These are phyloP conservation scores for Macrotrachela quadricornifera DNA, from an alignment of 1,140 invertebrate species.

Conservation along the genomic window DNA sequence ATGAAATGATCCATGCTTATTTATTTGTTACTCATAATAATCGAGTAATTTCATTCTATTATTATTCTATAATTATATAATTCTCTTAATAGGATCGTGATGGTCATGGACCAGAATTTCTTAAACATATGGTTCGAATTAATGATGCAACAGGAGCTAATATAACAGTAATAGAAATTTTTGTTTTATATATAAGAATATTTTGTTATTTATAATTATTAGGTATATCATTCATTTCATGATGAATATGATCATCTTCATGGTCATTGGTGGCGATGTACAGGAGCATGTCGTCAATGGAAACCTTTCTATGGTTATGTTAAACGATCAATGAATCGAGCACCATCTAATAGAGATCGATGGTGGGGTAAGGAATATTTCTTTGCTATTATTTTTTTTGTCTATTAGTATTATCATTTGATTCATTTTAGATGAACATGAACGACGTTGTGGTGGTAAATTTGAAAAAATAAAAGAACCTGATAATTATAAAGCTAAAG, in stretches of 20 bases:
- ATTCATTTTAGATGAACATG: no score
- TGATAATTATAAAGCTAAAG: no score
- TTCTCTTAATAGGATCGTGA: slow-evolving; percentile 41
- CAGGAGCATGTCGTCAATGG: slow-evolving; percentile 56
- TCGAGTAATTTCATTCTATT: slow-evolving; percentile 14
- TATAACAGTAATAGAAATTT: slow-evolving; percentile 39
- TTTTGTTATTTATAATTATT: no score
- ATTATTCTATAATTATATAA: no score
- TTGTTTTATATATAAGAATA: no score
- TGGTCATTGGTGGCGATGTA: slow-evolving; percentile 78
- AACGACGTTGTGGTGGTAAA: no score
- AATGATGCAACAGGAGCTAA: slow-evolving; percentile 64
- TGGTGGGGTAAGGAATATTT: slow-evolving; percentile 47
- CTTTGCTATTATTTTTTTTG: no score
- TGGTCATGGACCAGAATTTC: slow-evolving; percentile 81
- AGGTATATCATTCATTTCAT: slow-evolving; percentile 60
- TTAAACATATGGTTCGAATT: slow-evolving; percentile 73
- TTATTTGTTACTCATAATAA: slow-evolving; percentile 63
- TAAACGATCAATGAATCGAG: slow-evolving; percentile 41
- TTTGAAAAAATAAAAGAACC: no score
- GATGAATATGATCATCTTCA: slow-evolving; percentile 63
- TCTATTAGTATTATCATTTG: no score
- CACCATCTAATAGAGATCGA: slow-evolving; percentile 59
- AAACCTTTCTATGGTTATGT: slow-evolving; percentile 61
- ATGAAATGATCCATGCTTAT: slow-evolving; percentile 98